Conservation (phyloP, 2,888 invertebrate species). For the Cactoblastis cactorum region DNA sequence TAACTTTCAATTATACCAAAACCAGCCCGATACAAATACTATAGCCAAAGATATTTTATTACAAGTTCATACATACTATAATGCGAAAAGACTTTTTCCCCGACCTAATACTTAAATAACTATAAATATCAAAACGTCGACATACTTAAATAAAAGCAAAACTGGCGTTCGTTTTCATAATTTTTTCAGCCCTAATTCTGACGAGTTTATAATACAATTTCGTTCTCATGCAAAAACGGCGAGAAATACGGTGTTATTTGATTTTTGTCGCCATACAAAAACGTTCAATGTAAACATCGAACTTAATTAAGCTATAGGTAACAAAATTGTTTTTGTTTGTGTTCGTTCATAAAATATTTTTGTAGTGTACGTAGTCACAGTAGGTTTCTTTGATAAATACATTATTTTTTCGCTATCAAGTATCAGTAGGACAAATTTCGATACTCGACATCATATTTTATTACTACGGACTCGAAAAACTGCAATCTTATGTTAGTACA, state of each 20-base stretch:
- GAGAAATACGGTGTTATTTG: slow-evolving; percentile 25
- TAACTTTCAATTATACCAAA: too few relatives aligned
- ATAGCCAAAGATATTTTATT: too few relatives aligned
- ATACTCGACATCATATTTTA: too few relatives aligned
- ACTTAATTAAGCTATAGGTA: slow-evolving; percentile 17
- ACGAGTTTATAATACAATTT: slow-evolving; percentile 31
- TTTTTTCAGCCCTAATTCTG: slow-evolving; percentile 32
- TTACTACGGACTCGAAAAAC: too few relatives aligned
- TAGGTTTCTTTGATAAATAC: background rate
- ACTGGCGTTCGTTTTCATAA: slow-evolving; percentile 33
- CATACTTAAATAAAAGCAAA: slow-evolving; percentile 12
- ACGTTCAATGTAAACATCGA: slow-evolving; percentile 20
- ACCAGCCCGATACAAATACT: too few relatives aligned
- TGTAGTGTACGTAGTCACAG: background rate
- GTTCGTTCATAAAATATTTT: background rate
- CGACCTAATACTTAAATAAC: too few relatives aligned
- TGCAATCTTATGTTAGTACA: too few relatives aligned
- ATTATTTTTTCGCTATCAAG: too few relatives aligned
- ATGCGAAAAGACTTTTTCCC: too few relatives aligned
- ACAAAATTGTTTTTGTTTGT: slow-evolving; percentile 2
- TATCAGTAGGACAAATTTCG: too few relatives aligned
- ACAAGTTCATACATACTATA: too few relatives aligned
- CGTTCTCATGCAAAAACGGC: slow-evolving; percentile 23
- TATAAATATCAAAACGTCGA: background rate
- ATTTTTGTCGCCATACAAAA: slow-evolving; percentile 23